Conservation (phyloP, 2,888 invertebrate species). For the Cheilosia scutellata region DNA sequence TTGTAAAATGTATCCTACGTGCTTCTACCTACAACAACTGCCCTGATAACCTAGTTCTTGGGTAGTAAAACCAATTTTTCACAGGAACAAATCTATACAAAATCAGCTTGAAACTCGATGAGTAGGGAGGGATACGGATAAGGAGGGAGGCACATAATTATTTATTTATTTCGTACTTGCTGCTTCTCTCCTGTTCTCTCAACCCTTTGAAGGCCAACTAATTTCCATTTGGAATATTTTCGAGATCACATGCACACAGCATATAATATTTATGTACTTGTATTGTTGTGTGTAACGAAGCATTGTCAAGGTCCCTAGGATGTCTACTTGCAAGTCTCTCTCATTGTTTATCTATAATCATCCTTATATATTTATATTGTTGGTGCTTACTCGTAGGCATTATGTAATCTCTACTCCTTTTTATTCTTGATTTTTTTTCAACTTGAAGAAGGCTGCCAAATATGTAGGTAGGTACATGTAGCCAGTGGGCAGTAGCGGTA, state of each 20-base stretch:
- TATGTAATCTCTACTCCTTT: slow-evolving; percentile 65
- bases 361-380: slow-evolving; percentile 19
- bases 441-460: slow-evolving; percentile 51
- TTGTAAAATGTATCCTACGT: not conserved
- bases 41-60: slow-evolving; percentile 73
- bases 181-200: slow-evolving; percentile 42
- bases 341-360: slow-evolving; percentile 68
- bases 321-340: slow-evolving; percentile 58
- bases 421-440: slow-evolving; percentile 14
- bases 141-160: slow-evolving; percentile 37
- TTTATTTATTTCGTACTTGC: slow-evolving; percentile 61
- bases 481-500: slow-evolving; percentile 12
- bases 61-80: slow-evolving; percentile 59
- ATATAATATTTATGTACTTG: too few relatives aligned
- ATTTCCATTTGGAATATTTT: slow-evolving; percentile 71
- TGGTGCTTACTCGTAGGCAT: slow-evolving; percentile 15
- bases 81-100: slow-evolving; percentile 43
- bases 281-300: slow-evolving; percentile 63
- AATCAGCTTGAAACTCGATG: slow-evolving; percentile 19
- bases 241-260: slow-evolving; percentile 58
- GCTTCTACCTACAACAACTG: slow-evolving; percentile 66
- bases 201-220: slow-evolving; percentile 69
- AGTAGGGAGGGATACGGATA: not conserved
- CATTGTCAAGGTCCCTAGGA: slow-evolving; percentile 73
- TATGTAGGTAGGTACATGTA: slow-evolving; percentile 21